These are phyloP conservation scores for Salvelinus sp. DNA, from an alignment of 2,113 vertebrate species.

Conservation along the genomic window DNA sequence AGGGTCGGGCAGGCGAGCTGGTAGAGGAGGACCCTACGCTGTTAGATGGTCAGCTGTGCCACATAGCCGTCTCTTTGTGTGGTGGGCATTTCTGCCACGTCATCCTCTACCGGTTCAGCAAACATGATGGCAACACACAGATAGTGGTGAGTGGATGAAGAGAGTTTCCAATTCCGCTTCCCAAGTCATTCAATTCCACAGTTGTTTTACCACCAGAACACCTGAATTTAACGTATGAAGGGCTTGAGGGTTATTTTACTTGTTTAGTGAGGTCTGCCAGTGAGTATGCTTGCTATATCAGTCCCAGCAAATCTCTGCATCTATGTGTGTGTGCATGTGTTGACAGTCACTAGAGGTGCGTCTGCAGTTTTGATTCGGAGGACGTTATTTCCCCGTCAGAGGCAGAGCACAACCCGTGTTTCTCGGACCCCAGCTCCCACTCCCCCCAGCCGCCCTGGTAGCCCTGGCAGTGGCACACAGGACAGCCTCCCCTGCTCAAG, in stretches of 20 bases:
- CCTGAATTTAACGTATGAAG: too few relatives aligned
- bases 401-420: conserved; percentile 83
- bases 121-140: conserved; percentile 89
- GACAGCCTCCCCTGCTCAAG: conserved; percentile 90
- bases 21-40: conserved; percentile 93
- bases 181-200: too few relatives aligned
- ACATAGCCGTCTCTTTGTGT: conserved; percentile 95
- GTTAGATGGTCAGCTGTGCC: conserved; percentile 96
- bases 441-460: conserved; percentile 84
- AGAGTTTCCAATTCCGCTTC: too few relatives aligned
- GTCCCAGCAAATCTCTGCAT: not conserved
- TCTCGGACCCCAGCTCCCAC: conserved; percentile 81
- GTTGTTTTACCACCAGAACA: too few relatives aligned
- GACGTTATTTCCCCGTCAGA: conserved; percentile 90
- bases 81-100: conserved; percentile 92
- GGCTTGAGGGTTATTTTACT: too few relatives aligned
- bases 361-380: conserved; percentile 89
- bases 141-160: conserved; percentile 85
- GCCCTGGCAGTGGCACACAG: conserved; percentile 81
- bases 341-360: conserved; percentile 88
- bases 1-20: conserved; percentile 82
- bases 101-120: conserved; percentile 95
- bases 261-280: not conserved
- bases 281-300: conserved; percentile 6
- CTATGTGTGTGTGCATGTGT: conserved; percentile 20